A percentile compares a stretch with the other conserved stretches of the same genome.
These are phyloP conservation scores for Anser cygnoides DNA, from an alignment of 2,113 vertebrate genomes.

Conservation along the genomic window DNA sequence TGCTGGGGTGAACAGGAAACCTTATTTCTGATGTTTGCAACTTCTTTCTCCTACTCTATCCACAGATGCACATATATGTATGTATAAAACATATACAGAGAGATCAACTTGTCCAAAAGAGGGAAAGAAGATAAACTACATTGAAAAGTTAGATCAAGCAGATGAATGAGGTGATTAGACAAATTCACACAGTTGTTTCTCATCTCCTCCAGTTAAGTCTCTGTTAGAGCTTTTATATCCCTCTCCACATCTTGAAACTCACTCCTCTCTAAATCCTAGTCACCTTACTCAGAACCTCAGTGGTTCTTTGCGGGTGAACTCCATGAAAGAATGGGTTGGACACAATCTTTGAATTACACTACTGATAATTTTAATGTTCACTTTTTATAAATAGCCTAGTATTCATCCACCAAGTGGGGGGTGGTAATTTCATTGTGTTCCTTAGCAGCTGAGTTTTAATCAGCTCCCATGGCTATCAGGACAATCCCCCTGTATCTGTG, in stretches of 20 bases:
- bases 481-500: not conserved
- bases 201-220: not conserved
- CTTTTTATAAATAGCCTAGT: not conserved
- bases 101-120: not conserved
- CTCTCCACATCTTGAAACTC: not conserved
- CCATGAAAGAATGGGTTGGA: not conserved
- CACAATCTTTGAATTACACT: not conserved
- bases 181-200: not conserved
- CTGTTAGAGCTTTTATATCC: not conserved
- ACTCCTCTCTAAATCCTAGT: not conserved
- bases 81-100: not conserved
- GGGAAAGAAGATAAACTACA: not conserved
- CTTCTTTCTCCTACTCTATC: not conserved
- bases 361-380: not conserved
- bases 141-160: not conserved
- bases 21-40: not conserved
- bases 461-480: not conserved
- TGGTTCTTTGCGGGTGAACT: not conserved
- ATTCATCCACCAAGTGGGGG: not conserved
- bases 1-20: not conserved
- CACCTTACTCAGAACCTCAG: not conserved
- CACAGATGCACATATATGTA: not conserved
- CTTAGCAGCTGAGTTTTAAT: rapidly evolving
- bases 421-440: not conserved
- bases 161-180: not conserved